A percentile compares a stretch with the other conserved stretches of the same genome.
Conservation (phyloP, 2,888 invertebrate species). For the Vandiemenella viatica region DNA sequence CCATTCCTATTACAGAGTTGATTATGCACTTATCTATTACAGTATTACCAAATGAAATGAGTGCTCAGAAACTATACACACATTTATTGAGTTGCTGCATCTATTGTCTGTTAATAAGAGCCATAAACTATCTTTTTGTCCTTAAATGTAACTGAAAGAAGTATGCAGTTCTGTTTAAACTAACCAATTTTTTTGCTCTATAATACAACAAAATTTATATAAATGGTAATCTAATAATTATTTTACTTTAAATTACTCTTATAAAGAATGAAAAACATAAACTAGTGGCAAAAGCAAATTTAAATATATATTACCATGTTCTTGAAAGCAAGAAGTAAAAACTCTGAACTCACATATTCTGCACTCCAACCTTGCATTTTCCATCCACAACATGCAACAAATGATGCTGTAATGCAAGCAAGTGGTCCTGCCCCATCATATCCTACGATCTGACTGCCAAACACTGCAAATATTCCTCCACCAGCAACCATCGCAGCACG, state of each 20-base stretch:
- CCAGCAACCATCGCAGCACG: slow-evolving; percentile 40
- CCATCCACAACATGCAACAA: slow-evolving; percentile 40
- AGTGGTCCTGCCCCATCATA: slow-evolving; percentile 48
- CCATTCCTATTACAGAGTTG: too few relatives aligned
- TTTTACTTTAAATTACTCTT: neutral
- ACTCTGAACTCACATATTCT: slow-evolving; percentile 4
- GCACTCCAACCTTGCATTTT: slow-evolving; percentile 25
- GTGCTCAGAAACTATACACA: too few relatives aligned
- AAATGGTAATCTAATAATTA: too few relatives aligned
- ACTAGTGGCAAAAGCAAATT: neutral
- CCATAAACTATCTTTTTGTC: too few relatives aligned
- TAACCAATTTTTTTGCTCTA: too few relatives aligned
- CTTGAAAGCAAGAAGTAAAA: neutral
- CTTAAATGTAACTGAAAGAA: too few relatives aligned
- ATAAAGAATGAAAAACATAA: neutral
- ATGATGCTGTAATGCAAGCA: slow-evolving; percentile 37
- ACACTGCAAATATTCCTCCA: slow-evolving; percentile 45
- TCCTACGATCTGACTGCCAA: slow-evolving; percentile 42
- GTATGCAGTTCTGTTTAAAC: too few relatives aligned
- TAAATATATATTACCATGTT: neutral
- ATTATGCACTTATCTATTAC: too few relatives aligned
- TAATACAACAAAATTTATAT: too few relatives aligned
- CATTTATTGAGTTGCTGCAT: too few relatives aligned
- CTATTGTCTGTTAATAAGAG: too few relatives aligned
- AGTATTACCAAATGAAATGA: too few relatives aligned